Conservation (phyloP, 2,797 vertebrate genomes). For the Rhadinocentrus ornatus region DNA sequence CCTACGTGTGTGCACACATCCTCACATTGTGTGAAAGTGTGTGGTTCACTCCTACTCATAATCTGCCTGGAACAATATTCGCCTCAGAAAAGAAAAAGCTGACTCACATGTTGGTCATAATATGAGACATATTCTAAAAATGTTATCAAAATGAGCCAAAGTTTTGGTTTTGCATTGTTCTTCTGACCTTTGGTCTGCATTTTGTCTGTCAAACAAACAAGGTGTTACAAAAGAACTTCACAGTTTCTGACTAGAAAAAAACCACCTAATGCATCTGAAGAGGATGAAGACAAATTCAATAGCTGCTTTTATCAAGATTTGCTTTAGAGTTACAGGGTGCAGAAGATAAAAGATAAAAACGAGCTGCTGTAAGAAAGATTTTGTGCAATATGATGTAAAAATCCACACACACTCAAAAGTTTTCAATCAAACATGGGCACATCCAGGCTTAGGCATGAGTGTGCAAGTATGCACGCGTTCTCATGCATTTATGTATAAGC, state of each 20-base stretch:
- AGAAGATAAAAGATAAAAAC: constrained; percentile 9
- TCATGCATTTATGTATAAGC: constrained; percentile 16
- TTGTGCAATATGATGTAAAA: constrained; percentile 15
- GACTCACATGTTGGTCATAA: constrained; percentile 6
- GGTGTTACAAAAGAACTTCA: not conserved
- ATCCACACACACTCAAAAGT: not conserved
- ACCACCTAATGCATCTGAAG: constrained; percentile 22
- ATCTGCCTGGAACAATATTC: not conserved
- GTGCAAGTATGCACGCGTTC: not conserved
- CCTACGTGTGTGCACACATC: constrained; percentile 4
- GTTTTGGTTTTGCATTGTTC: not conserved
- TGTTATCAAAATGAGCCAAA: not conserved
- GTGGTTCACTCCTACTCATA: not conserved
- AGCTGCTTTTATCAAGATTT: constrained; percentile 15
- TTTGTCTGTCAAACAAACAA: not conserved
- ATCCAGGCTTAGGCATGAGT: not conserved
- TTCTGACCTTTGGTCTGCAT: not conserved
- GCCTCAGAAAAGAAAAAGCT: not conserved
- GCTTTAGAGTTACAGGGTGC: constrained; percentile 13
- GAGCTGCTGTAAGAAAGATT: not conserved
- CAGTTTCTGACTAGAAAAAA: constrained; percentile 4
- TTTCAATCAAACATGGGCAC: constrained; percentile 6
- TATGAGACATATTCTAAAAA: not conserved
- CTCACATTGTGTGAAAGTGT: not conserved
- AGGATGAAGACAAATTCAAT: constrained; percentile 19